phyloP scores from a whole-genome alignment of 1,140 invertebrate species.

The Hylyphantes graminicola region DNA sequence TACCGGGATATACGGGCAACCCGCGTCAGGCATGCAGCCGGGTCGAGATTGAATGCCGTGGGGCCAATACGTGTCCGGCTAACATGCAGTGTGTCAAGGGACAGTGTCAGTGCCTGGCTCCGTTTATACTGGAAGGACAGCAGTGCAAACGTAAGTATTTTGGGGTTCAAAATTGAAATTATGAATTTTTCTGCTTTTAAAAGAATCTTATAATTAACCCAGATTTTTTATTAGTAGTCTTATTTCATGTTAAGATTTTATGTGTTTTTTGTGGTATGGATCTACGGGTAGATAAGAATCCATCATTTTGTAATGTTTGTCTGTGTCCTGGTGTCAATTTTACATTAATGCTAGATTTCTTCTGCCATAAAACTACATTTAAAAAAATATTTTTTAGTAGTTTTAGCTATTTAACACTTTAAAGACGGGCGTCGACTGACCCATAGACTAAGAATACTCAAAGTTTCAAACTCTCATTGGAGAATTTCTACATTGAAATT shows the following conservation, averaged over 20 bases:
- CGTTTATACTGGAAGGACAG: constrained; percentile 63
- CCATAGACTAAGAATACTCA: too few species aligned
- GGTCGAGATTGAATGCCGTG: constrained; percentile 74
- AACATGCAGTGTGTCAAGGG: constrained; percentile 89
- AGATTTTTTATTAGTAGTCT: not conserved
- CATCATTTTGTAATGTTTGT: too few species aligned
- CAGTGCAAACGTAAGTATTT: constrained; percentile 63
- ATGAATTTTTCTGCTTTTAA: not conserved
- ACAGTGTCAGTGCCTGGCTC: constrained; percentile 62
- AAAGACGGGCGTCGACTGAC: too few species aligned
- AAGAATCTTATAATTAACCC: not conserved
- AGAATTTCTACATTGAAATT: too few species aligned
- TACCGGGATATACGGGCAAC: constrained; percentile 84
- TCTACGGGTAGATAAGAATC: too few species aligned
- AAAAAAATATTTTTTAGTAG: too few species aligned
- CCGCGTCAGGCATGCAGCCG: constrained; percentile 71
- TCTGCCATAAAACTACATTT: too few species aligned
- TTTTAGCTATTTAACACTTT: too few species aligned
- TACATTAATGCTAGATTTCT: too few species aligned
- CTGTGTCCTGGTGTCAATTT: too few species aligned
- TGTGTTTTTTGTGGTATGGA: too few species aligned
- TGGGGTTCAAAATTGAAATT: not conserved
- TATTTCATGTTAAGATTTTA: not conserved
- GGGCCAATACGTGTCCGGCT: constrained; percentile 82
- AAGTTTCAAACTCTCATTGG: too few species aligned